These are phyloP conservation scores for Disparrhopalites patrizii DNA, from an alignment of 2,888 invertebrate genomes.

Conservation along the genomic window DNA sequence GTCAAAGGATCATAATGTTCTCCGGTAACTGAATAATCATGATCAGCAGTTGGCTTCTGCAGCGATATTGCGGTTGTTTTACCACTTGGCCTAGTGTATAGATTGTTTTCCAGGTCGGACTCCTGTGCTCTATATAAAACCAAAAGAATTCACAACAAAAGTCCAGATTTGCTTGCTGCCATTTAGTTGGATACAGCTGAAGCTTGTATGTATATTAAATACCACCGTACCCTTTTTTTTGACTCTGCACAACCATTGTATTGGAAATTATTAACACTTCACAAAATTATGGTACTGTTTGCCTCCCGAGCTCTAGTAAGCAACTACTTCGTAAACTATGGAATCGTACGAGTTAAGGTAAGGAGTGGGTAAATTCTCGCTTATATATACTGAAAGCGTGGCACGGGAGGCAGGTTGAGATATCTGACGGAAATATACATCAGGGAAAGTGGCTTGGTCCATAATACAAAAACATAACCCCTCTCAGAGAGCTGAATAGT, in stretches of 20 bases:
- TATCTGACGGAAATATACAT: neutral
- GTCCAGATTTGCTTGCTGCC: no score
- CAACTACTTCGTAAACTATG: neutral
- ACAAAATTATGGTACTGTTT: constrained; percentile 3
- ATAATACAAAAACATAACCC: no score
- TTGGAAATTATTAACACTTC: neutral
- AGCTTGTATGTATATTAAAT: no score
- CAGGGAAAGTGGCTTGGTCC: neutral
- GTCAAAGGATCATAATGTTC: constrained; percentile 59
- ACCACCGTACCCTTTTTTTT: neutral
- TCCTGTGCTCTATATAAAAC: constrained; percentile 30
- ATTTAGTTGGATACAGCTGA: no score
- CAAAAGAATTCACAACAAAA: no score
- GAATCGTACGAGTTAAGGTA: neutral
- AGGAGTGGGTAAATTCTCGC: neutral
- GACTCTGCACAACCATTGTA: neutral
- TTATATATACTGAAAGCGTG: neutral
- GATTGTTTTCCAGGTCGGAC: constrained; percentile 31
- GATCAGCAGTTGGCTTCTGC: constrained; percentile 45
- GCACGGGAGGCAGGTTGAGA: neutral
- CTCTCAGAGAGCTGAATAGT: no score
- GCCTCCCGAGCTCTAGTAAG: neutral
- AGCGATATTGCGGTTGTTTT: constrained; percentile 44
- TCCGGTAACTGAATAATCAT: constrained; percentile 46
- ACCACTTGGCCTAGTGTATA: constrained; percentile 22